phyloP scores from a whole-genome alignment of 2,797 vertebrate genomes.

The Acanthurus tractus region DNA sequence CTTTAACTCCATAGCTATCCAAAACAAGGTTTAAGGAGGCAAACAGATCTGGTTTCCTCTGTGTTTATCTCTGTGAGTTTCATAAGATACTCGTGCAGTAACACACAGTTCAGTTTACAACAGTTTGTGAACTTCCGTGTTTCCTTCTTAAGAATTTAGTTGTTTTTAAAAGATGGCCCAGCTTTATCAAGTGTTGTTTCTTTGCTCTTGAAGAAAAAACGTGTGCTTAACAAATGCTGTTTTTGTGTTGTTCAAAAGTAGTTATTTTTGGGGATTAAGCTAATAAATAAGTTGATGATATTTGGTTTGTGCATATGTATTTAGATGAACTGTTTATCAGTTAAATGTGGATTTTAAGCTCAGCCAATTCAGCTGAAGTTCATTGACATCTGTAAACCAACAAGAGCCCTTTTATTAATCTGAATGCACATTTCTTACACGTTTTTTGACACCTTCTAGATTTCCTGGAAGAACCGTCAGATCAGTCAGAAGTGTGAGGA shows the following conservation, averaged over 20 bases:
- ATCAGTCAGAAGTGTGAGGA: slow-evolving; percentile 86
- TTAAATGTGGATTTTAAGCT: background rate
- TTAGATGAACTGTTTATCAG: background rate
- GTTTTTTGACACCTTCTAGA: slow-evolving; percentile 43
- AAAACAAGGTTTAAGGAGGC: too few species aligned
- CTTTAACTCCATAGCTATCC: too few species aligned
- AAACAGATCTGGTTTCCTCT: too few species aligned
- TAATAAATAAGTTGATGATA: too few species aligned
- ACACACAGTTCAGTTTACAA: slow-evolving; percentile 7
- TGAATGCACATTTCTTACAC: background rate
- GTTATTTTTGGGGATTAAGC: background rate
- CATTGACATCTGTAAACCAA: background rate
- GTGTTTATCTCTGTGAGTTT: slow-evolving; percentile 2
- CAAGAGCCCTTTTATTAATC: background rate
- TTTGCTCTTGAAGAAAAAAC: background rate
- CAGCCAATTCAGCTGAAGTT: background rate
- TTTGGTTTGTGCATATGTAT: background rate
- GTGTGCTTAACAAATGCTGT: background rate
- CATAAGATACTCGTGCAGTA: background rate
- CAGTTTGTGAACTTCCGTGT: slow-evolving; percentile 20
- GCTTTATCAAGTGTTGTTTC: background rate
- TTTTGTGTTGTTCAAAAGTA: background rate
- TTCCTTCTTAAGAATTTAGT: too few species aligned
- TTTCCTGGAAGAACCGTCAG: slow-evolving; percentile 75
- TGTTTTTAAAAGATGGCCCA: slow-evolving; percentile 3